Percentiles rank a stretch among this genome's conserved stretches.
Conservation (phyloP, 2,113 vertebrate genomes). For the Elanoides forficatus region DNA sequence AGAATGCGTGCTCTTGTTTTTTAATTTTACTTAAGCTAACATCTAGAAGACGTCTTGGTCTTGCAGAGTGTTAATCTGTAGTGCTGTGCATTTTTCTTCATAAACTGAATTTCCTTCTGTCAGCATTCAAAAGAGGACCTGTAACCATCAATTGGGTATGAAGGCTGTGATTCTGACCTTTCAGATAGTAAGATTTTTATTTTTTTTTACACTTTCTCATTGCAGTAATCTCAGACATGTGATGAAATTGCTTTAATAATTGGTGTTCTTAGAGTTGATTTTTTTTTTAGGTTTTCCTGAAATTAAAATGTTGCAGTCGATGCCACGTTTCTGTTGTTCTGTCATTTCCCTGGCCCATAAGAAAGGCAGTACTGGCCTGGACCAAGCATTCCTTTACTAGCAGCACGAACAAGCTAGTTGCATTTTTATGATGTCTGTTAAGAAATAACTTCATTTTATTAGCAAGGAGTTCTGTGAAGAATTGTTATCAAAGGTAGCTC, state of each 20-base stretch:
- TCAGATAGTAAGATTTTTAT: background rate
- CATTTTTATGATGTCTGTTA: background rate
- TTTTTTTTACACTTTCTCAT: background rate
- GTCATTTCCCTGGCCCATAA: background rate
- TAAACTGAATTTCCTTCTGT: background rate
- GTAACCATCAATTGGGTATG: background rate
- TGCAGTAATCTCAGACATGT: background rate
- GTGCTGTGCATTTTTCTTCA: background rate
- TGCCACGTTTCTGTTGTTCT: background rate
- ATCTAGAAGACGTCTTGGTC: background rate
- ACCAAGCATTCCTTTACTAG: background rate
- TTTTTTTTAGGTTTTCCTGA: background rate
- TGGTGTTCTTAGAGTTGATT: background rate
- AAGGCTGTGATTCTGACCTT: background rate
- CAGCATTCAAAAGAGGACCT: background rate
- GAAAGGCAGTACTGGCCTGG: background rate
- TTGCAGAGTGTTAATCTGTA: background rate
- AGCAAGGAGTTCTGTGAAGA: background rate
- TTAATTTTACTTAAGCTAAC: background rate
- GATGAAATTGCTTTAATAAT: background rate
- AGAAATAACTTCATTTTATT: background rate
- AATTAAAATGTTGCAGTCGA: background rate
- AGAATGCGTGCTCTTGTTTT: background rate
- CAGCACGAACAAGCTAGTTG: background rate
- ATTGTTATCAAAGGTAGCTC: background rate